These are phyloP conservation scores for Sarcophaga bullata DNA, from an alignment of 1,140 invertebrate genomes.

Conservation along the genomic window DNA sequence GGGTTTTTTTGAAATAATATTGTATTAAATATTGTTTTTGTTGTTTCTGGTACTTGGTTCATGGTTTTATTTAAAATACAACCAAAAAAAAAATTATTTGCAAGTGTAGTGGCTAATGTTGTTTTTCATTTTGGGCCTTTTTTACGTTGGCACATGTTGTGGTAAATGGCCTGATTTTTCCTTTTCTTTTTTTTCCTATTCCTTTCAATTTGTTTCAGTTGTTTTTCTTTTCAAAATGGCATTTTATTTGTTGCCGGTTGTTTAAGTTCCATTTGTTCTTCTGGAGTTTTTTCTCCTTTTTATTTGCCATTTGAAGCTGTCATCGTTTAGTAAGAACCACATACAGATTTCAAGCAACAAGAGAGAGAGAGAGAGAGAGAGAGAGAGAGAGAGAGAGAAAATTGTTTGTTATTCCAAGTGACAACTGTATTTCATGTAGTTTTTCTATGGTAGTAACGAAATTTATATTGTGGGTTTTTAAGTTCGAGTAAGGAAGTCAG, in stretches of 20 bases:
- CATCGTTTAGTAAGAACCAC: background rate
- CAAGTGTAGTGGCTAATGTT: too few species aligned
- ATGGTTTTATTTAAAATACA: background rate
- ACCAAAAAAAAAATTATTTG: too few species aligned
- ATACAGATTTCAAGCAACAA: background rate
- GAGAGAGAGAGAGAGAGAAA: background rate
- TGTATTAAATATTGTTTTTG: background rate
- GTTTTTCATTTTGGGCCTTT: background rate
- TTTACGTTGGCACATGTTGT: constrained; percentile 19
- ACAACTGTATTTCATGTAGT: constrained; percentile 11
- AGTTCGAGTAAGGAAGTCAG: too few species aligned
- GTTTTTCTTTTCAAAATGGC: background rate
- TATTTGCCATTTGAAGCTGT: background rate
- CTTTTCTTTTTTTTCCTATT: background rate
- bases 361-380: background rate
- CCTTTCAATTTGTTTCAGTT: background rate
- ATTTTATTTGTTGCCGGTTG: background rate
- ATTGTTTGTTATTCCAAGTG: background rate
- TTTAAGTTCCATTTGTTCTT: background rate
- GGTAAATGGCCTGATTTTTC: constrained; percentile 7
- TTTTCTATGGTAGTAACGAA: background rate
- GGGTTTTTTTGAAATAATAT: constrained; percentile 5
- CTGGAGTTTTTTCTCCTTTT: too few species aligned
- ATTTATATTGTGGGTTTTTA: too few species aligned
- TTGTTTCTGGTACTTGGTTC: background rate